A percentile compares a stretch with the other conserved stretches of the same genome.
phyloP scores from a whole-genome alignment of 2,888 invertebrate genomes.

The Calephelis perditalis region DNA sequence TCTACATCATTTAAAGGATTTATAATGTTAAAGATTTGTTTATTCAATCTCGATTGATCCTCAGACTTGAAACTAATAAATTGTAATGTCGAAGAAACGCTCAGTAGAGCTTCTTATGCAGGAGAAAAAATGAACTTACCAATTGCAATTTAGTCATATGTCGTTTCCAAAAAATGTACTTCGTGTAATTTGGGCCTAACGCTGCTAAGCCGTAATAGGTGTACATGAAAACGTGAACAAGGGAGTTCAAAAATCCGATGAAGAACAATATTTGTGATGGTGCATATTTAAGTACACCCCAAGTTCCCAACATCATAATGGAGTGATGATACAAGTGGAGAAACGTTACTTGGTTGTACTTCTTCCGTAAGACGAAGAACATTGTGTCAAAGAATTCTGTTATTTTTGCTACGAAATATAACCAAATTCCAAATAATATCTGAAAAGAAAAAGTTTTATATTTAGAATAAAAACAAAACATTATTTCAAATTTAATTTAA shows the following conservation, averaged over 20 bases:
- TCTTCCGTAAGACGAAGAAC: slow-evolving; percentile 92
- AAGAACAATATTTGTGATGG: slow-evolving; percentile 86
- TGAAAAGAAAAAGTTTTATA: slow-evolving; percentile 33
- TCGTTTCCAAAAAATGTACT: slow-evolving; percentile 91
- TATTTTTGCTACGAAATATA: slow-evolving; percentile 86
- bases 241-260: slow-evolving; percentile 84
- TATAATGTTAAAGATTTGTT: too few relatives aligned
- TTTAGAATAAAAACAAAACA: background rate
- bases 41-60: too few relatives aligned
- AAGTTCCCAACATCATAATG: slow-evolving; percentile 84
- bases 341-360: slow-evolving; percentile 87
- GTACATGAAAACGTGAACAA: slow-evolving; percentile 91
- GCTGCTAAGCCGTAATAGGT: slow-evolving; percentile 87
- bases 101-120: background rate
- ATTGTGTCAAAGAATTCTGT: slow-evolving; percentile 88
- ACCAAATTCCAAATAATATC: slow-evolving; percentile 73
- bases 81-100: too few relatives aligned
- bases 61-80: too few relatives aligned
- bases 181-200: slow-evolving; percentile 84
- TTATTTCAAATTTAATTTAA: too few relatives aligned
- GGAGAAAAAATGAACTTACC: slow-evolving; percentile 59
- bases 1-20: too few relatives aligned
- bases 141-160: slow-evolving; percentile 89
- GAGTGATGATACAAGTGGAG: slow-evolving; percentile 94
- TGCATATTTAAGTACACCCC: slow-evolving; percentile 85